These are phyloP conservation scores for Scomberomorus guttatus DNA, from an alignment of 2,797 vertebrate species.

Conservation along the genomic window DNA sequence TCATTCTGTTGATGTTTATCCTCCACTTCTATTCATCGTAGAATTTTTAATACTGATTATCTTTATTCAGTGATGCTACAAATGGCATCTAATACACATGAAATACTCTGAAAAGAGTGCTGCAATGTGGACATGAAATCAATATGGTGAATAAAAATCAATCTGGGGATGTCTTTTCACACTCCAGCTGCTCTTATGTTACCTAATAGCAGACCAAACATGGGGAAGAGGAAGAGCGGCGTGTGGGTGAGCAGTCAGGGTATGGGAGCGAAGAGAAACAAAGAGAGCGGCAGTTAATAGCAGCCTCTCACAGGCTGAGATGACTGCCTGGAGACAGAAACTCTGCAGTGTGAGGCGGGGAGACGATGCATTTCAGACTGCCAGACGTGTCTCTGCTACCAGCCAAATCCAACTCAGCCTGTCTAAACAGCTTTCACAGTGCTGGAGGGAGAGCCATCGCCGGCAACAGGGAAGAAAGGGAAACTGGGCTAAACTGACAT, in stretches of 20 bases:
- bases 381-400: conserved; percentile 56
- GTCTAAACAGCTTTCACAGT: conserved; percentile 53
- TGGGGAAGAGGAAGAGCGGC: conserved; percentile 3
- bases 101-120: background rate
- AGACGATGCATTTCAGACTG: conserved; percentile 50
- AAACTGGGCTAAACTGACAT: conserved; percentile 4
- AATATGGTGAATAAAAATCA: conserved; percentile 14
- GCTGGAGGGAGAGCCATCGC: conserved; percentile 10
- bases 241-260: conserved; percentile 46
- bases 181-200: conserved; percentile 11
- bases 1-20: conserved; percentile 1
- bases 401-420: conserved; percentile 34
- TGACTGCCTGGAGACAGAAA: conserved; percentile 73
- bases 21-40: background rate
- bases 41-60: background rate
- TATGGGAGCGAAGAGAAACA: conserved; percentile 55
- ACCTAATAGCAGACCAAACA: conserved; percentile 38
- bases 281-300: conserved; percentile 68
- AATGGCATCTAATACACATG: background rate
- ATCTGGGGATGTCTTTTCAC: background rate
- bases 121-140: conserved; percentile 2
- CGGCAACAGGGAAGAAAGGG: background rate
- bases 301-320: conserved; percentile 62
- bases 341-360: conserved; percentile 53
- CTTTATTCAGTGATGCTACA: conserved; percentile 13